These are phyloP conservation scores for Anas platyrhynchos DNA, from an alignment of 2,113 vertebrate species.

Conservation along the genomic window DNA sequence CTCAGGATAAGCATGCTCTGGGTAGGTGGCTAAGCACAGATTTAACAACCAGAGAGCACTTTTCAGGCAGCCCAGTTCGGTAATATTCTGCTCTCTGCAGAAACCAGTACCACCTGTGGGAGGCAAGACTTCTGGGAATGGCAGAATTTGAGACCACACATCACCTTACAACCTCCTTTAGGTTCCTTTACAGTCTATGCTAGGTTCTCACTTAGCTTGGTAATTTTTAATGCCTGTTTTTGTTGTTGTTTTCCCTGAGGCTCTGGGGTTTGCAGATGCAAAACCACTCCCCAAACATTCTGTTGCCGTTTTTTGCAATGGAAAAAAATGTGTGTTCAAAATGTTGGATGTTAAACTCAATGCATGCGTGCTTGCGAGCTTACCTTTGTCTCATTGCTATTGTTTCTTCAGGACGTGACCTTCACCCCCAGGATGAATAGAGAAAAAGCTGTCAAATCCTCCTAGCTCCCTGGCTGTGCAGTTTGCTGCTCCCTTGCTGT, in stretches of 20 bases:
- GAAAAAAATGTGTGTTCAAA: background rate
- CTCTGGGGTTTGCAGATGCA: background rate
- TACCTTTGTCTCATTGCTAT: conserved; percentile 29
- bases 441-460: conserved; percentile 27
- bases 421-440: conserved; percentile 57
- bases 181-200: background rate
- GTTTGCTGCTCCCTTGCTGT: conserved; percentile 10
- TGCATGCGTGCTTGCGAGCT: background rate
- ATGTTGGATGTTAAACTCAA: background rate
- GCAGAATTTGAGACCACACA: background rate
- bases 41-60: background rate
- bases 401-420: conserved; percentile 57
- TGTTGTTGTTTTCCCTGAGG: background rate
- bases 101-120: background rate
- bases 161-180: background rate
- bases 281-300: background rate
- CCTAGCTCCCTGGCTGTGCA: conserved; percentile 17
- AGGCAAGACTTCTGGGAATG: background rate
- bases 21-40: background rate
- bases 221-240: background rate
- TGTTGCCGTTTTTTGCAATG: background rate
- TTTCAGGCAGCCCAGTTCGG: background rate
- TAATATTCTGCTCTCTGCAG: background rate
- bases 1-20: background rate
- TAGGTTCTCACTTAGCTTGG: background rate